Conservation (phyloP, 2,888 invertebrate species). For the Cacoxenus indagator region DNA sequence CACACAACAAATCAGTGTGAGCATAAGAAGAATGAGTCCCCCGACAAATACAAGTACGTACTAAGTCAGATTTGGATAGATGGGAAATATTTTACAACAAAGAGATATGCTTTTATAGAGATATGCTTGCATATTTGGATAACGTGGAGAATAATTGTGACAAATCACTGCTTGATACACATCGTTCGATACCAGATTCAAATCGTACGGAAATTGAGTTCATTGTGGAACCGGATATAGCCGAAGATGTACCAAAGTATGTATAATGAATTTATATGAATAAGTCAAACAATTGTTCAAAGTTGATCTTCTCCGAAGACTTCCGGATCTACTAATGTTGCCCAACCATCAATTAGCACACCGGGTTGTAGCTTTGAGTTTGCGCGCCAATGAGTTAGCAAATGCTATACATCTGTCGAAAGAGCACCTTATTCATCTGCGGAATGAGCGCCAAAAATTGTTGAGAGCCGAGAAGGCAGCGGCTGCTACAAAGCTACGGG, state of each 20-base stretch:
- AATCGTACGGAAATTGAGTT: conserved; percentile 69
- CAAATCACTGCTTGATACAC: conserved; percentile 67
- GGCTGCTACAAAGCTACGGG: conserved; percentile 71
- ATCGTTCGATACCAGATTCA: conserved; percentile 68
- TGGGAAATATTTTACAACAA: not conserved
- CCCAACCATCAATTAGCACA: conserved; percentile 71
- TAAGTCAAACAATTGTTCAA: not conserved
- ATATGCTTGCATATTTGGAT: conserved; percentile 69
- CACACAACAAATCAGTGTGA: conserved; percentile 52
- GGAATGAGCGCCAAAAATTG: conserved; percentile 69
- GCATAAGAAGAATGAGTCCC: conserved; percentile 22
- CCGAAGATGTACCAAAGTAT: conserved; percentile 71
- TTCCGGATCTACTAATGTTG: conserved; percentile 69
- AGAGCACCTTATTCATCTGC: conserved; percentile 67
- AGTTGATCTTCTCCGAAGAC: conserved; percentile 54
- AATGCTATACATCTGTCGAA: conserved; percentile 70
- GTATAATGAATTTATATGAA: conserved; percentile 9
- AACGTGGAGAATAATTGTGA: conserved; percentile 70
- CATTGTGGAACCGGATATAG: conserved; percentile 69
- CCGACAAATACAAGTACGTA: conserved; percentile 62
- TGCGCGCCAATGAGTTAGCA: conserved; percentile 70
- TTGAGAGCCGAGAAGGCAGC: conserved; percentile 69
- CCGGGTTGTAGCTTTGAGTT: conserved; percentile 65
- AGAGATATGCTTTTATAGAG: conserved; percentile 46
- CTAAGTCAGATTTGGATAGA: not conserved